Percentiles rank a stretch among this genome's conserved stretches.
These are phyloP conservation scores for Diogma glabrata DNA, from an alignment of 2,888 invertebrate genomes.

Conservation along the genomic window DNA sequence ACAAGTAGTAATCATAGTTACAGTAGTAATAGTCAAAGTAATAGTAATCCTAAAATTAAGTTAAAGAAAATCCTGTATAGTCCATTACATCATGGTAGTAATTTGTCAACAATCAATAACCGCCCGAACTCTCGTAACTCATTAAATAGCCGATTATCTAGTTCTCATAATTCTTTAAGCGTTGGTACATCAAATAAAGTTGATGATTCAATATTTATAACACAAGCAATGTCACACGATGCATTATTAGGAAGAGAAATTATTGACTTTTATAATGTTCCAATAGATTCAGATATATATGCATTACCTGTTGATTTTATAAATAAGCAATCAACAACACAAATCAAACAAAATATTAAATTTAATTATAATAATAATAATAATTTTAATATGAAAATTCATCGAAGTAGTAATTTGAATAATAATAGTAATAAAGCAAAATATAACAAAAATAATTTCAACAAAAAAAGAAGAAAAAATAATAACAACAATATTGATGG, in stretches of 20 bases:
- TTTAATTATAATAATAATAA: slow-evolving; percentile 17
- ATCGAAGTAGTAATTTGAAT: slow-evolving; percentile 10
- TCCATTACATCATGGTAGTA: slow-evolving; percentile 27
- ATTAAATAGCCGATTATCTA: slow-evolving; percentile 64
- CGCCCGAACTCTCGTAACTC: slow-evolving; percentile 68
- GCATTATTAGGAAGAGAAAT: slow-evolving; percentile 67
- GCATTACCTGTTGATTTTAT: slow-evolving; percentile 76
- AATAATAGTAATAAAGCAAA: slow-evolving; percentile 19
- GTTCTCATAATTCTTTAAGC: slow-evolving; percentile 73
- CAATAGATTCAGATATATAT: slow-evolving; percentile 79
- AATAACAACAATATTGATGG: too few species aligned
- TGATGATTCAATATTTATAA: slow-evolving; percentile 78
- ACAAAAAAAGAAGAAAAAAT: slow-evolving; percentile 30
- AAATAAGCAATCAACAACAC: slow-evolving; percentile 25
- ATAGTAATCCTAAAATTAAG: background rate
- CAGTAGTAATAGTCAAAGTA: background rate
- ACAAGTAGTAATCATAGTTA: slow-evolving; percentile 1
- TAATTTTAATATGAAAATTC: slow-evolving; percentile 23
- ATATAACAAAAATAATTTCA: slow-evolving; percentile 29
- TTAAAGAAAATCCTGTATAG: slow-evolving; percentile 26
- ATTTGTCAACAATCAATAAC: slow-evolving; percentile 34
- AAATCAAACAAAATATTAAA: too few species aligned
- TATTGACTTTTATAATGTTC: slow-evolving; percentile 77
- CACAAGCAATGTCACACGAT: slow-evolving; percentile 80
- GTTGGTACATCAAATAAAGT: slow-evolving; percentile 57